A percentile compares a stretch with the other conserved stretches of the same genome.
Conservation (phyloP, 2,113 vertebrate genomes). For the Eublepharis macularius region DNA sequence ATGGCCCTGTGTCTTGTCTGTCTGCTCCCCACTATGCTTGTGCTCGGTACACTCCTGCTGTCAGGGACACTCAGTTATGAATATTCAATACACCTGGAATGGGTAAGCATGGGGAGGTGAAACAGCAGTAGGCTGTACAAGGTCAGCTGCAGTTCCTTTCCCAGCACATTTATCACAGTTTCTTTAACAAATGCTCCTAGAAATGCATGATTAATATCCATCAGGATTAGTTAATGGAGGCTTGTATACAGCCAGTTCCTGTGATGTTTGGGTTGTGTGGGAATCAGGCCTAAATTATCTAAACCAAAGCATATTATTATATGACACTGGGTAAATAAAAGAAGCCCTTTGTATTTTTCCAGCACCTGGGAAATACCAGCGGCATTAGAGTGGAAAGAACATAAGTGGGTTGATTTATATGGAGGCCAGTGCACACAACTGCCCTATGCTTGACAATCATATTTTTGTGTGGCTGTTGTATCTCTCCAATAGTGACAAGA, state of each 20-base stretch:
- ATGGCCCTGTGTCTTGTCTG: neutral
- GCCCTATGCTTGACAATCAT: neutral
- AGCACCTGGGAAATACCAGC: neutral
- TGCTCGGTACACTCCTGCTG: neutral
- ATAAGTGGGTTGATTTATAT: neutral
- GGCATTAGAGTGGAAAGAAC: neutral
- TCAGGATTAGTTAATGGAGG: neutral
- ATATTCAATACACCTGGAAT: neutral
- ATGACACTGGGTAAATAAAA: neutral
- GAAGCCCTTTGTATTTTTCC: constrained; percentile 1
- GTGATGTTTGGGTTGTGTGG: neutral
- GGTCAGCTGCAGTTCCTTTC: neutral
- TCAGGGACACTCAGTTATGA: neutral
- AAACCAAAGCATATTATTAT: neutral
- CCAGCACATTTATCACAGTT: neutral
- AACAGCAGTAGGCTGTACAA: neutral
- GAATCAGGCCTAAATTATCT: neutral
- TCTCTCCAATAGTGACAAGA: neutral
- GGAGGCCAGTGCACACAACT: neutral
- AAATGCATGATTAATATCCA: neutral
- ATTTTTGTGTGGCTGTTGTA: neutral
- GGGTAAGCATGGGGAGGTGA: accelerated
- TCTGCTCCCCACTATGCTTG: neutral
- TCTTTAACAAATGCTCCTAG: neutral
- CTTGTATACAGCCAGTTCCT: neutral